Conservation (phyloP, 2,888 invertebrate genomes). For the Xestia c-nigrum region DNA sequence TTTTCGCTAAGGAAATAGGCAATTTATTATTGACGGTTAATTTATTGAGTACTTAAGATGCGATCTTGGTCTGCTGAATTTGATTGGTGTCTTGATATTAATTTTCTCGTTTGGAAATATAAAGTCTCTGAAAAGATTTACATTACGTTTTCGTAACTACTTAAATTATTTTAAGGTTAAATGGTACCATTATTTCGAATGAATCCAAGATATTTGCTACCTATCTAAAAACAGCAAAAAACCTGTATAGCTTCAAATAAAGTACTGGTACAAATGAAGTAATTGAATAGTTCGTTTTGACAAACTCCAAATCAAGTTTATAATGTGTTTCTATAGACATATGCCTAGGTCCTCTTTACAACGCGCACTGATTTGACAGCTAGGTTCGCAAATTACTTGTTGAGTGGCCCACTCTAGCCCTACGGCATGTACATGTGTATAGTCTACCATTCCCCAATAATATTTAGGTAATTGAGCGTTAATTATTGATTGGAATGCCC, state of each 20-base stretch:
- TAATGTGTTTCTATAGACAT: not conserved
- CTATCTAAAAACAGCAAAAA: not conserved
- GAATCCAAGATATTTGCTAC: not conserved
- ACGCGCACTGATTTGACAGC: constrained; percentile 35
- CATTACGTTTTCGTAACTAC: too few relatives aligned
- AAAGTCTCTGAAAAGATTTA: not conserved
- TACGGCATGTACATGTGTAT: constrained; percentile 6
- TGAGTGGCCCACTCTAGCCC: constrained; percentile 41
- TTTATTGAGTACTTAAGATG: constrained; percentile 11
- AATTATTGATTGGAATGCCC: constrained; percentile 67
- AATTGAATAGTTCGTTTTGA: not conserved
- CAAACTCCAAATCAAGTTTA: constrained; percentile 6
- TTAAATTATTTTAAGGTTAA: not conserved
- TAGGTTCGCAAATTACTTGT: constrained; percentile 45
- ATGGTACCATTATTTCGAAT: not conserved
- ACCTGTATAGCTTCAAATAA: not conserved
- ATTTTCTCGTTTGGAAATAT: not conserved
- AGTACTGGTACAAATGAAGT: not conserved
- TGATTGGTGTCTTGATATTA: not conserved
- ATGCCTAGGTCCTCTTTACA: not conserved
- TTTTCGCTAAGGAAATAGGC: constrained; percentile 19
- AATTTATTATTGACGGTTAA: constrained; percentile 32
- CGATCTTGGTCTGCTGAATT: not conserved
- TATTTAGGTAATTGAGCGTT: constrained; percentile 69
- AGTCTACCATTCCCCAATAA: constrained; percentile 56